Conservation (phyloP, 2,797 vertebrate species). For the Cercopithecus diana region DNA sequence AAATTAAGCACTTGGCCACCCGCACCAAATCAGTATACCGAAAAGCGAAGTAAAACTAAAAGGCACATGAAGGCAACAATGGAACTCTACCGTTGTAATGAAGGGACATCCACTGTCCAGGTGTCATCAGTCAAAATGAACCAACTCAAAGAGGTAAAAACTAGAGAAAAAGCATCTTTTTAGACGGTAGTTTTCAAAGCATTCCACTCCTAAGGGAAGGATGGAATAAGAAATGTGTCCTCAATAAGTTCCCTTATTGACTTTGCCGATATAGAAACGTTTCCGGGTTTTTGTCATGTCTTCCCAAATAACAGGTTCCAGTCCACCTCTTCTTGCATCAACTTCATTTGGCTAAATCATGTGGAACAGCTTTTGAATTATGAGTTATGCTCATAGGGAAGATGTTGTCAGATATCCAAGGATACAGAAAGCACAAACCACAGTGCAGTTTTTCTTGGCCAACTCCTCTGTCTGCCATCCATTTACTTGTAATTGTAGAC, state of each 20-base stretch:
- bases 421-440: slow-evolving; percentile 15
- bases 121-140: not conserved
- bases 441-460: not conserved
- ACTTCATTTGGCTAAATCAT: slow-evolving; percentile 9
- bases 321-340: not conserved
- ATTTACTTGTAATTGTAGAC: slow-evolving; percentile 20
- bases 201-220: not conserved
- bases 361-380: not conserved
- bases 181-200: not conserved
- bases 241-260: not conserved
- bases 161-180: not conserved
- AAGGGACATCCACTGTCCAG: not conserved
- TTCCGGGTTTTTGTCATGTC: not conserved
- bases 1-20: not conserved
- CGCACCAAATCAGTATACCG: not conserved
- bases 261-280: not conserved
- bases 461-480: not conserved
- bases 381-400: not conserved
- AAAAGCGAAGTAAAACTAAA: not conserved
- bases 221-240: not conserved
- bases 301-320: not conserved
- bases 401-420: not conserved
- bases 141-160: not conserved
- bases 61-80: not conserved
- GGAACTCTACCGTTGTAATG: not conserved